Percentiles rank a stretch among this genome's conserved stretches.
These are phyloP conservation scores for Molanna angustata DNA, from an alignment of 2,888 invertebrate species.

Conservation along the genomic window DNA sequence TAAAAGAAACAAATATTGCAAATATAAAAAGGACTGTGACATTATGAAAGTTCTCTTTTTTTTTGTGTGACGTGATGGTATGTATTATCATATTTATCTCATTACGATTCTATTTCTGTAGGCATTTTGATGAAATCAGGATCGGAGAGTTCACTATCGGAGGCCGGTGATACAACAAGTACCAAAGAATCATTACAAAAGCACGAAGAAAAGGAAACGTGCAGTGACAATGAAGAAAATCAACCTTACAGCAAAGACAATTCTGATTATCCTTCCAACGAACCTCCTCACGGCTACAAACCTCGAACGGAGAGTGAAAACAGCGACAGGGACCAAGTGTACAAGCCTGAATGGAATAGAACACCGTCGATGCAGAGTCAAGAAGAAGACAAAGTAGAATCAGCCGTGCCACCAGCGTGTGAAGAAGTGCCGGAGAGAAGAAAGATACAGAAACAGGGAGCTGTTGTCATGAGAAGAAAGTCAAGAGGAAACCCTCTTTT, in stretches of 20 bases:
- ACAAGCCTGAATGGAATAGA: slow-evolving; percentile 21
- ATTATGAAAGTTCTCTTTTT: too few species aligned
- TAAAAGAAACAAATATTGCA: too few species aligned
- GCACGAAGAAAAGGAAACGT: slow-evolving; percentile 70
- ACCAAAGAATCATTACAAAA: slow-evolving; percentile 69
- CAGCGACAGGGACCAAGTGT: slow-evolving; percentile 20
- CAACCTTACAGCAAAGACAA: slow-evolving; percentile 40
- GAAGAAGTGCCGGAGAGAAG: slow-evolving; percentile 40
- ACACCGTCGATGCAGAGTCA: slow-evolving; percentile 25
- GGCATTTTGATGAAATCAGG: slow-evolving; percentile 72
- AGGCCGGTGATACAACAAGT: slow-evolving; percentile 63
- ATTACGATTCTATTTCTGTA: slow-evolving; percentile 26
- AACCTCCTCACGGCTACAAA: slow-evolving; percentile 44
- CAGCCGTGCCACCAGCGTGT: slow-evolving; percentile 36
- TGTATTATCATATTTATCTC: background rate
- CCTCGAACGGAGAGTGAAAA: slow-evolving; percentile 38
- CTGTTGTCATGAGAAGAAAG: slow-evolving; percentile 60
- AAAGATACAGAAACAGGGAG: slow-evolving; percentile 47
- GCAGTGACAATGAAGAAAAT: slow-evolving; percentile 60
- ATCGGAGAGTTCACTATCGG: slow-evolving; percentile 86
- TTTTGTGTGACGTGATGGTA: too few species aligned
- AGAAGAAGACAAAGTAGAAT: slow-evolving; percentile 37
- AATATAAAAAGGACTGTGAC: too few species aligned
- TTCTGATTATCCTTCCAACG: slow-evolving; percentile 39
- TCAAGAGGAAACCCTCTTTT: slow-evolving; percentile 65